Conservation (phyloP, 1,140 invertebrate species). For the Drepana arcuata region DNA sequence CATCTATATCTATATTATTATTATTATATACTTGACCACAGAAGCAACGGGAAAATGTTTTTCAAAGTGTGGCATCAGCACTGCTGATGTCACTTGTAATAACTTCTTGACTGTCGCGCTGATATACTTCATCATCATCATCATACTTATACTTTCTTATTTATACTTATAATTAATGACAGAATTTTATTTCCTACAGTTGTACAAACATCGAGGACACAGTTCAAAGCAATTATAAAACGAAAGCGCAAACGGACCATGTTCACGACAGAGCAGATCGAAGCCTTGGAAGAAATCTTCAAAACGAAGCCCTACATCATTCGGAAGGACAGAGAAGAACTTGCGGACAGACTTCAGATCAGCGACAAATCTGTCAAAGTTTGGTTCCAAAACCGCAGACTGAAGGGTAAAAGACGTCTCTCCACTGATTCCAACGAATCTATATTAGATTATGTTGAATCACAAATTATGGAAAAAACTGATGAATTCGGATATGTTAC, state of each 20-base stretch:
- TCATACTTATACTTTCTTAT: too few relatives aligned
- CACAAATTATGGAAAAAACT: conserved; percentile 21
- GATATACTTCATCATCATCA: too few relatives aligned
- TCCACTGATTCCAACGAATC: conserved; percentile 8
- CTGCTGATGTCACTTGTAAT: too few relatives aligned
- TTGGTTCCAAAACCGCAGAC: conserved; percentile 45
- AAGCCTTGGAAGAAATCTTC: conserved; percentile 32
- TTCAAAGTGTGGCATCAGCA: too few relatives aligned
- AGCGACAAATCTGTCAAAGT: conserved; percentile 36
- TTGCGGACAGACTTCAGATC: conserved; percentile 27
- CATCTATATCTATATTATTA: too few relatives aligned
- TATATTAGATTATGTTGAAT: conserved; percentile 25
- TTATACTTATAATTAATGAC: too few relatives aligned
- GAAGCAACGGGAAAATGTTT: too few relatives aligned
- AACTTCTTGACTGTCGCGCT: too few relatives aligned
- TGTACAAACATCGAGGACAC: not conserved
- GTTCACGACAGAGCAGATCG: conserved; percentile 42
- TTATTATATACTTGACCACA: too few relatives aligned
- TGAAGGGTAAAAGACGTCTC: conserved; percentile 27
- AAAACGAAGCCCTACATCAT: conserved; percentile 28
- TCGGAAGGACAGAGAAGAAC: conserved; percentile 19
- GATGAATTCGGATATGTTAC: conserved; percentile 32
- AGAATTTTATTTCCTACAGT: conserved; percentile 5
- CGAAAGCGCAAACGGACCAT: conserved; percentile 29
- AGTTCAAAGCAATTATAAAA: conserved; percentile 19